Evolutionary conservation across 2,113 vertebrate genomes (phyloP), one percentile per base, ranked within the genome.

Genomic region (Meriones unguiculatus): DNA sequence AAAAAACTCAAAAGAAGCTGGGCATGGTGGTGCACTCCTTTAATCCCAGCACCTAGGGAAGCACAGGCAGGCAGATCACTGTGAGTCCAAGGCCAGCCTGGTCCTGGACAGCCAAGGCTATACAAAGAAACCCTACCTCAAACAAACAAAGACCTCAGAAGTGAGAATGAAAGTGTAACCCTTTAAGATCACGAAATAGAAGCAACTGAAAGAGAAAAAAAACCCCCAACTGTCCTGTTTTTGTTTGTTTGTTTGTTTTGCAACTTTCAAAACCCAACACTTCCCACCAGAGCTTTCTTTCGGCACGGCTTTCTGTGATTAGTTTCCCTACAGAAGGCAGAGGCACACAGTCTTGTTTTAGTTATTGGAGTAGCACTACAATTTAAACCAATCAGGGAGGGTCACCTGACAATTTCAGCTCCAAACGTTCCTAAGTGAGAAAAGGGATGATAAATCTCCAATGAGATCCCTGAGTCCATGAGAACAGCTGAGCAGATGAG

Each of bases 221-320:
- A 35, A 22, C 7, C n/a, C n/a, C n/a, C 57, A 13, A 35, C 30
- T 70, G 13, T 76, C 24, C 52, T 4, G 77, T 90, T 67, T 80
- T 75, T n/a, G n/a, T 70, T 62, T 46, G 46, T 46, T 46, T 46
- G 46, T 46, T 46, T 46, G 41, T 46, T 35, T 35, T 22, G 32
- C 32, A 86, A 87, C 94, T 69, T 95, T 93, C 62, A 96, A 94
- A 96, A 78, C 14, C 7, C 20, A 64, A 28, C 1, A 2, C 73
- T 82, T 72, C 32, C 9, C 32, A 5, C 46, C 35, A 28, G 65
- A 59, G 62, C 28, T 13, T 69, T 78, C 17, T 78, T 22, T 15
- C 59, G 73, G 10, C 9, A 3, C 1, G 1, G n/a, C 20, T 67
- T 91, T 52, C n/a, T 25, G 38, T 25, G 62, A 9, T 65, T 32